A percentile compares a stretch with the other conserved stretches of the same genome.
Evolutionary conservation across 2,888 invertebrate species (phyloP).

Genomic region (Hirtodrosophila histrioides): DNA sequence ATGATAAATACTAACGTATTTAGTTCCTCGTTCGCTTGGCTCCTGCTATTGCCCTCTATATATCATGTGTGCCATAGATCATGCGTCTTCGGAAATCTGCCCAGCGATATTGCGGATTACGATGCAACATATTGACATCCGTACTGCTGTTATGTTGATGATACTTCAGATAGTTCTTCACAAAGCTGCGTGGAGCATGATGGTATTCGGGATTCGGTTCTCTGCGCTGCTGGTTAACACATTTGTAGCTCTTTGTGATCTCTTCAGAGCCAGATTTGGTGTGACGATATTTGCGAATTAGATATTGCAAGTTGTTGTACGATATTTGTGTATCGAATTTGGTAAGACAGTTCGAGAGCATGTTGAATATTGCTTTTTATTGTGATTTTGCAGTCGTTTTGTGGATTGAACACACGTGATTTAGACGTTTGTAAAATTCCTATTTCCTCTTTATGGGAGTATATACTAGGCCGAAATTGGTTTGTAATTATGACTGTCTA

Average conservation of each 20-base stretch:
- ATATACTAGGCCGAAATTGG: neutral
- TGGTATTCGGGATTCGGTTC: slow-evolving; percentile 53
- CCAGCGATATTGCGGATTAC: slow-evolving; percentile 48
- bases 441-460: neutral
- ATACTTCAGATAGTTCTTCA: slow-evolving; percentile 28
- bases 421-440: slow-evolving; percentile 12
- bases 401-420: slow-evolving; percentile 10
- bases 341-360: slow-evolving; percentile 7
- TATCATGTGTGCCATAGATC: slow-evolving; percentile 50
- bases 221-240: neutral
- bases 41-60: slow-evolving; percentile 17
- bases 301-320: neutral
- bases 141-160: neutral
- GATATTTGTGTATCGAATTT: slow-evolving; percentile 8
- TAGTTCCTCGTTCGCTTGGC: no score
- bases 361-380: slow-evolving; percentile 1
- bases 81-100: slow-evolving; percentile 51
- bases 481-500: neutral
- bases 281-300: neutral
- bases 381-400: neutral
- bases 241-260: neutral
- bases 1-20: neutral
- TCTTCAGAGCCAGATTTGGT: neutral
- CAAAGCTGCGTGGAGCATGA: slow-evolving; percentile 36
- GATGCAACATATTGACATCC: neutral